phyloP scores from a whole-genome alignment of 2,888 invertebrate species.

The Megastigmus dorsalis region DNA sequence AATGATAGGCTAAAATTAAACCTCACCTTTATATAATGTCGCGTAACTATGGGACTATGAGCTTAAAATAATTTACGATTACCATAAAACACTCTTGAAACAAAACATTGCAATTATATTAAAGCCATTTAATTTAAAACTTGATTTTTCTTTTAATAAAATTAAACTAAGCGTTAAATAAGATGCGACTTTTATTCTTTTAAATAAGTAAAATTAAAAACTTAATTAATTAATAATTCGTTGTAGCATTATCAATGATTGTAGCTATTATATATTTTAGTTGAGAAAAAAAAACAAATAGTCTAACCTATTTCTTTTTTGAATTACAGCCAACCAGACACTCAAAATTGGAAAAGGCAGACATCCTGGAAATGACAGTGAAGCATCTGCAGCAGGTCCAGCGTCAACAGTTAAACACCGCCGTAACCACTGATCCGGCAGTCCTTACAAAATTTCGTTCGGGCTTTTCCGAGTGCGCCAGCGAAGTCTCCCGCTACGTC shows the following conservation, averaged over 20 bases:
- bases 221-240: background rate
- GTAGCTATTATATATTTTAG: background rate
- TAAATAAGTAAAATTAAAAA: constrained; percentile 2
- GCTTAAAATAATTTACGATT: background rate
- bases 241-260: background rate
- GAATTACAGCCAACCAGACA: constrained; percentile 89
- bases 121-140: too few relatives aligned
- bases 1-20: constrained; percentile 28
- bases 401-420: constrained; percentile 88
- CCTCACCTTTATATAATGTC: background rate
- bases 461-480: constrained; percentile 92
- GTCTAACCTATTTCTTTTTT: constrained; percentile 58
- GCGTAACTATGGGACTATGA: background rate
- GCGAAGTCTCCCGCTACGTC: constrained; percentile 85
- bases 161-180: too few relatives aligned
- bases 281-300: background rate
- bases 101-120: too few relatives aligned
- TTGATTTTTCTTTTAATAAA: too few relatives aligned
- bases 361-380: constrained; percentile 95
- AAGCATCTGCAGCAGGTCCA: constrained; percentile 93
- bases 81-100: too few relatives aligned
- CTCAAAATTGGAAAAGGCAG: constrained; percentile 96
- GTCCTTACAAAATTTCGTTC: constrained; percentile 89
- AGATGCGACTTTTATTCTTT: too few relatives aligned
- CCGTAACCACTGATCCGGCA: constrained; percentile 88